These are phyloP conservation scores for Drosophila rubida DNA, from an alignment of 2,888 invertebrate genomes.

Conservation along the genomic window DNA sequence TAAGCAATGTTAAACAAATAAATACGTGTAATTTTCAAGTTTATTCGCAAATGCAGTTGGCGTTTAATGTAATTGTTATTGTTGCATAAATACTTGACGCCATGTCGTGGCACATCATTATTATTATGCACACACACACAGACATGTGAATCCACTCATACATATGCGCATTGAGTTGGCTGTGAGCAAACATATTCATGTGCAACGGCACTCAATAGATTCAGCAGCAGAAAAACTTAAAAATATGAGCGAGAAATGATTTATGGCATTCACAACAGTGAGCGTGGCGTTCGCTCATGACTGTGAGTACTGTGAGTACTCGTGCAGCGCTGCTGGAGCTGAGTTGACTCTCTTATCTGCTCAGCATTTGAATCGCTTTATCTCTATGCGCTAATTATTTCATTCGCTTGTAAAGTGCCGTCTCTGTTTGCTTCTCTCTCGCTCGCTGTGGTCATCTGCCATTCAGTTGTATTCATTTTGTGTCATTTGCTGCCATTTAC, in stretches of 20 bases:
- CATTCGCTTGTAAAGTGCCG: slow-evolving; percentile 58
- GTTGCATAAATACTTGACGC: slow-evolving; percentile 74
- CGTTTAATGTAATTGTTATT: slow-evolving; percentile 74
- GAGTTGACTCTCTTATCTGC: slow-evolving; percentile 46
- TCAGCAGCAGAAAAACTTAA: slow-evolving; percentile 61
- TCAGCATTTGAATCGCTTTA: slow-evolving; percentile 63
- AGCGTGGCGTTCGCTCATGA: slow-evolving; percentile 19
- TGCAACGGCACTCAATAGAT: slow-evolving; percentile 61
- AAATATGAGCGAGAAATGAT: slow-evolving; percentile 81
- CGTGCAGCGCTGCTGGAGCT: slow-evolving; percentile 15
- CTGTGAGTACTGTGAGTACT: slow-evolving; percentile 34
- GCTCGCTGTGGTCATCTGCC: slow-evolving; percentile 9
- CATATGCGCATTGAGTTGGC: slow-evolving; percentile 14
- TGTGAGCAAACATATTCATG: slow-evolving; percentile 49
- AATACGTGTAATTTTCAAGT: slow-evolving; percentile 52
- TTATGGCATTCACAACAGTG: slow-evolving; percentile 66
- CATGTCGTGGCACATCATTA: slow-evolving; percentile 77
- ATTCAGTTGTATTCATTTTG: slow-evolving; percentile 40
- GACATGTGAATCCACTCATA: slow-evolving; percentile 4
- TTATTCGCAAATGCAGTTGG: slow-evolving; percentile 33
- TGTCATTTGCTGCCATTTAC: slow-evolving; percentile 54
- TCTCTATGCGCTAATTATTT: slow-evolving; percentile 78
- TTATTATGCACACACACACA: slow-evolving; percentile 44
- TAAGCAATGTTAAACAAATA: slow-evolving; percentile 48
- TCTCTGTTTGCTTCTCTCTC: slow-evolving; percentile 32